phyloP scores from a whole-genome alignment of 1,140 invertebrate genomes.

The Sogatella furcifera region DNA sequence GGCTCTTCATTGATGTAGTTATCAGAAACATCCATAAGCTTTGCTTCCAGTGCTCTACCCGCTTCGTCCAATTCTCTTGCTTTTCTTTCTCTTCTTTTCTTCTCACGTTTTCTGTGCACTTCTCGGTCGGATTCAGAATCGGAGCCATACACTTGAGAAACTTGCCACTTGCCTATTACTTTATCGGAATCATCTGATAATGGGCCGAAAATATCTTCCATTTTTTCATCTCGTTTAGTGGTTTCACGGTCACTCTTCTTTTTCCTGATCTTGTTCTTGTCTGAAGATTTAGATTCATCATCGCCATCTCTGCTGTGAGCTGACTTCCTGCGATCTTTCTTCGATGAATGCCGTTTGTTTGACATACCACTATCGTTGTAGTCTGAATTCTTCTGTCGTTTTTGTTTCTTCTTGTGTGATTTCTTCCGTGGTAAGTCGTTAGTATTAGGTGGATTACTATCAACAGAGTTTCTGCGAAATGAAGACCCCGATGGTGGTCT shows the following conservation, averaged over 20 bases:
- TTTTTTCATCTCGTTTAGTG: slow-evolving; percentile 53
- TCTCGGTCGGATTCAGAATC: slow-evolving; percentile 30
- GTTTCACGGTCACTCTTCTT: slow-evolving; percentile 22
- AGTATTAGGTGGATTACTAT: slow-evolving; percentile 5
- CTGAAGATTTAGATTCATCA: slow-evolving; percentile 43
- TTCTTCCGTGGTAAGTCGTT: slow-evolving; percentile 44
- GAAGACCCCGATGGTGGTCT: slow-evolving; percentile 12
- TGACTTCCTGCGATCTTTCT: slow-evolving; percentile 25
- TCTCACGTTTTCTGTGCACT: slow-evolving; percentile 45
- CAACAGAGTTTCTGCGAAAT: slow-evolving; percentile 18
- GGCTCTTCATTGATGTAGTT: slow-evolving; percentile 26
- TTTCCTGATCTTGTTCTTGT: slow-evolving; percentile 55
- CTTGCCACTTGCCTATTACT: slow-evolving; percentile 27
- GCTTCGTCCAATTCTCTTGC: slow-evolving; percentile 57
- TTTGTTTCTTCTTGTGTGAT: slow-evolving; percentile 70
- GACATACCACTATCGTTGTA: slow-evolving; percentile 11
- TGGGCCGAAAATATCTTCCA: slow-evolving; percentile 80
- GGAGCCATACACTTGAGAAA: slow-evolving; percentile 30
- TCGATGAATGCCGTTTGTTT: slow-evolving; percentile 31
- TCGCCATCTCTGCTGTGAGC: slow-evolving; percentile 26
- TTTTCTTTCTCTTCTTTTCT: slow-evolving; percentile 53
- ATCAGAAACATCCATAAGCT: slow-evolving; percentile 51
- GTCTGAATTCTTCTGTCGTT: slow-evolving; percentile 51
- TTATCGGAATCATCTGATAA: slow-evolving; percentile 57
- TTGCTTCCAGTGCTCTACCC: slow-evolving; percentile 65